phyloP scores from a whole-genome alignment of 2,888 invertebrate species.

The Choristoneura rosaceana region DNA sequence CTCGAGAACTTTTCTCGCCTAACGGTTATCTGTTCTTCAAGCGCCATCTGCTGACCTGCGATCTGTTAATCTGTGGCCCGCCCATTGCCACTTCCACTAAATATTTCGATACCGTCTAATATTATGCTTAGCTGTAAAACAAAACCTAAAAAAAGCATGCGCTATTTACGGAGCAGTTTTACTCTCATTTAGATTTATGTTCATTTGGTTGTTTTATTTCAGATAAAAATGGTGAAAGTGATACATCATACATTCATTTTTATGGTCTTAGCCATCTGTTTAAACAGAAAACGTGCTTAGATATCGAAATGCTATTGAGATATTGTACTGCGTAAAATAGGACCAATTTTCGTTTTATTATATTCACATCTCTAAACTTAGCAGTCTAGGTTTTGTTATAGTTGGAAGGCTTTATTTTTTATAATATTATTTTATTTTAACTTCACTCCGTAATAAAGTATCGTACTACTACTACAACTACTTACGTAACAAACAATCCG shows the following conservation, averaged over 20 bases:
- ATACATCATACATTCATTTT: conserved; percentile 22
- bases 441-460: too few relatives aligned
- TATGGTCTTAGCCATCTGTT: conserved; percentile 19
- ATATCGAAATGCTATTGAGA: background rate
- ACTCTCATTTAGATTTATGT: background rate
- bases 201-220: conserved; percentile 1
- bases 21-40: too few relatives aligned
- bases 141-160: background rate
- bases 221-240: conserved; percentile 3
- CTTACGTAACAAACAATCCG: too few relatives aligned
- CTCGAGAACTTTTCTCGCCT: too few relatives aligned
- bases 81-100: too few relatives aligned
- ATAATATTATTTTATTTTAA: too few relatives aligned
- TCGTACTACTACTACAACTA: too few relatives aligned
- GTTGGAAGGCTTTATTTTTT: too few relatives aligned
- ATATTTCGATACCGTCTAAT: background rate
- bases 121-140: background rate
- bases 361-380: too few relatives aligned
- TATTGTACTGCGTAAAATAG: background rate
- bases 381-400: too few relatives aligned
- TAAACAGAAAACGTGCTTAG: conserved; percentile 2
- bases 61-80: too few relatives aligned
- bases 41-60: too few relatives aligned
- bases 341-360: background rate
- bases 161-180: background rate